A percentile compares a stretch with the other conserved stretches of the same genome.
Conservation (phyloP, 2,888 invertebrate species). For the Byasa hedistus region DNA sequence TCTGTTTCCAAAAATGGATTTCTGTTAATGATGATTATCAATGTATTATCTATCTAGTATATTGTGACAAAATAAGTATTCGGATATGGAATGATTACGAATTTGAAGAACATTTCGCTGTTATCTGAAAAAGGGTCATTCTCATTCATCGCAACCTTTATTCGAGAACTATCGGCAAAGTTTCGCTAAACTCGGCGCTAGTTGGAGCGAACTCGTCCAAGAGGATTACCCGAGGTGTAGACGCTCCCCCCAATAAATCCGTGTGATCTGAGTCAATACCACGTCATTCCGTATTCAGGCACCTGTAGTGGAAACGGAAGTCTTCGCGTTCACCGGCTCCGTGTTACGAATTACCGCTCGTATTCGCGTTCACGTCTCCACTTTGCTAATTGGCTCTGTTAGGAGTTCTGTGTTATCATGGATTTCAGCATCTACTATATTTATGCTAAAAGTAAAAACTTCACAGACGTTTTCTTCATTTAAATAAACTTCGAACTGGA, state of each 20-base stretch:
- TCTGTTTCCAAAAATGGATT: too few relatives aligned
- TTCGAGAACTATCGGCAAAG: conserved; percentile 31
- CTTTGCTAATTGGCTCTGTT: not conserved
- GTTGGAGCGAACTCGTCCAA: conserved; percentile 27
- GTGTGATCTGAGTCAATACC: conserved; percentile 10
- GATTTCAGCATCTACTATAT: not conserved
- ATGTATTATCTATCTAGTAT: too few relatives aligned
- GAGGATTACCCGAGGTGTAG: conserved; percentile 22
- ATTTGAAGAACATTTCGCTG: not conserved
- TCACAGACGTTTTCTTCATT: not conserved
- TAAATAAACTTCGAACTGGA: not conserved
- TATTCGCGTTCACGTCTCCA: not conserved
- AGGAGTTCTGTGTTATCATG: not conserved
- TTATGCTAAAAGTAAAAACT: not conserved
- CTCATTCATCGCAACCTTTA: conserved; percentile 24
- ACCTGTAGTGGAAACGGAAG: not conserved
- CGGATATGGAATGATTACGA: not conserved
- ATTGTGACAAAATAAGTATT: too few relatives aligned
- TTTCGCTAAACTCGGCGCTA: conserved; percentile 30
- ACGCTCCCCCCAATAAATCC: conserved; percentile 32
- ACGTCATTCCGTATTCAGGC: conserved; percentile 4
- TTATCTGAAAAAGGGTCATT: conserved; percentile 21
- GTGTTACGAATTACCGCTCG: not conserved
- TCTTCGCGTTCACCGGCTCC: not conserved
- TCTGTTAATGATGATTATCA: too few relatives aligned